Conservation (phyloP, 2,113 vertebrate species). For the Lethenteron camtschaticum region DNA sequence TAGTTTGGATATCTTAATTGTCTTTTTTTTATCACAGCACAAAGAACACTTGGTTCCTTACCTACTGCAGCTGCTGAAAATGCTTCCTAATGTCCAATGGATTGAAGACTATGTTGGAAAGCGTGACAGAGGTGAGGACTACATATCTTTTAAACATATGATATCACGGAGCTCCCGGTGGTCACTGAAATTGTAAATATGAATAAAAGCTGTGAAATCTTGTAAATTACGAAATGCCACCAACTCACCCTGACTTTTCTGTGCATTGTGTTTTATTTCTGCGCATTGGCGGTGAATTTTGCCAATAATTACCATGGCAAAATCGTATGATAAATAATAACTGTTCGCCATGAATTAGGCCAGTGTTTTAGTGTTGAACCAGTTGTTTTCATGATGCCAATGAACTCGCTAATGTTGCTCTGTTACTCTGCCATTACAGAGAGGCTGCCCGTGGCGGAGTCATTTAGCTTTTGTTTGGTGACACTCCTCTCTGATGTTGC, state of each 20-base stretch:
- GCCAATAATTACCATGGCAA: background rate
- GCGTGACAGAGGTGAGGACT: background rate
- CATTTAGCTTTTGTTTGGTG: background rate
- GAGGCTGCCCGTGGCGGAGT: slow-evolving; percentile 2
- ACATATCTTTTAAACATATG: background rate
- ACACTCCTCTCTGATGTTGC: slow-evolving; percentile 1
- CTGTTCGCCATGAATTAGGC: background rate
- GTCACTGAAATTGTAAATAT: background rate
- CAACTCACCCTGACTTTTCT: background rate
- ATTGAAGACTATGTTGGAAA: slow-evolving; percentile 4
- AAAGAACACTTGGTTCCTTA: slow-evolving; percentile 1
- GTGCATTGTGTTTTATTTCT: background rate
- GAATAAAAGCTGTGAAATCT: background rate
- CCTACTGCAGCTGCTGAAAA: slow-evolving; percentile 1
- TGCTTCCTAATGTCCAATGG: background rate
- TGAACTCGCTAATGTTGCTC: background rate
- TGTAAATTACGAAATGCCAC: background rate
- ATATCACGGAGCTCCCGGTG: background rate
- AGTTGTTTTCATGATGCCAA: background rate
- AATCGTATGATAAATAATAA: background rate
- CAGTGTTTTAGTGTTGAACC: background rate
- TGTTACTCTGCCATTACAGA: background rate
- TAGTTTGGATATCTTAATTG: background rate
- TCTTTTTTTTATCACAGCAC: background rate
- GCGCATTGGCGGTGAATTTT: background rate